phyloP scores from a whole-genome alignment of 2,888 invertebrate genomes.

The Eulithis testata region DNA sequence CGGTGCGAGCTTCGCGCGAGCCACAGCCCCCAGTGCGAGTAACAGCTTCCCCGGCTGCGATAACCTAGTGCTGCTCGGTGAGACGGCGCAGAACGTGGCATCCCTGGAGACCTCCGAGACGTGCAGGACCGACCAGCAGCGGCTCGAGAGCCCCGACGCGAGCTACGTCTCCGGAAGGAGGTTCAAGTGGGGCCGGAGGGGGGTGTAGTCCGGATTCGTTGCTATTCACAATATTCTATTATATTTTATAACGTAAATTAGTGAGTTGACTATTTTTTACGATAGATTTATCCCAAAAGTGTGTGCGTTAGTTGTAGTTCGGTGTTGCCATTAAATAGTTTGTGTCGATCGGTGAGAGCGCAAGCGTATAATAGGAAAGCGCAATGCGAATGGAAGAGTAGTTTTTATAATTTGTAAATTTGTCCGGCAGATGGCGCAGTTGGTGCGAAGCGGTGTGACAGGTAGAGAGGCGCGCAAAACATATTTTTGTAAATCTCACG shows the following conservation, averaged over 20 bases:
- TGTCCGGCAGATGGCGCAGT: constrained; percentile 59
- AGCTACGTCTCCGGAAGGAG: constrained; percentile 8
- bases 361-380: not conserved
- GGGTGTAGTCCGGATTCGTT: constrained; percentile 25
- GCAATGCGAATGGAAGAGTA: constrained; percentile 23
- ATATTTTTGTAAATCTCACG: constrained; percentile 75
- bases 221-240: constrained; percentile 18
- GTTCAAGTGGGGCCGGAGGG: constrained; percentile 34
- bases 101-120: constrained; percentile 33
- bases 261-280: constrained; percentile 27
- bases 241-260: constrained; percentile 2
- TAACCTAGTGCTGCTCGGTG: constrained; percentile 29
- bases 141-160: not conserved
- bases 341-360: not conserved
- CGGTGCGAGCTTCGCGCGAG: constrained; percentile 15
- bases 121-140: constrained; percentile 4
- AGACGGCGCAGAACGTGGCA: constrained; percentile 34
- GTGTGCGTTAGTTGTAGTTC: constrained; percentile 4
- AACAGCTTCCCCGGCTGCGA: constrained; percentile 17
- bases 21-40: constrained; percentile 2
- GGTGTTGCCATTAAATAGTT: constrained; percentile 23
- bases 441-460: constrained; percentile 65
- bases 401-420: constrained; percentile 41
- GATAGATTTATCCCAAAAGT: constrained; percentile 16
- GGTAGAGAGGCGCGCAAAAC: constrained; percentile 62